Evolutionary conservation across 2,888 invertebrate genomes (phyloP).

Genomic region (Cecidostiba fungosa): DNA sequence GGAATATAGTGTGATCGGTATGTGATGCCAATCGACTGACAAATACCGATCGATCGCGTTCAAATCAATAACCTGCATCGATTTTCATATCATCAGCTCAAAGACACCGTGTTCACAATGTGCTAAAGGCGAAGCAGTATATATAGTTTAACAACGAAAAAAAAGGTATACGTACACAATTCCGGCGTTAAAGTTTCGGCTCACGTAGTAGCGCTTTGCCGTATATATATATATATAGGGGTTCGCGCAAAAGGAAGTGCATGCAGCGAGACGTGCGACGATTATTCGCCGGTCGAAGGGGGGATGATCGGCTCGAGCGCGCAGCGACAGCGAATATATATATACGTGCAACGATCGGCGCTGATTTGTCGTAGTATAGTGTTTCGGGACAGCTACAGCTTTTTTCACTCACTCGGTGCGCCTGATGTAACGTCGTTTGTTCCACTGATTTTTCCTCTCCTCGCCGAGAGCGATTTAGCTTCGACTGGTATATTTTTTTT

Average conservation of each 20-base stretch:
- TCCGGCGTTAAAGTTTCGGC: neutral
- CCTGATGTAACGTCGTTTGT: conserved; percentile 37
- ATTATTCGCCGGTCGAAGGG: neutral
- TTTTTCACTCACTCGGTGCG: conserved; percentile 12
- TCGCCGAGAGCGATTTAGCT: neutral
- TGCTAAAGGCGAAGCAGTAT: too few species aligned
- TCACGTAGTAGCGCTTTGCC: conserved; percentile 30
- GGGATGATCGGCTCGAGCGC: neutral
- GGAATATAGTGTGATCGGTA: too few species aligned
- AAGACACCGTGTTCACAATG: neutral
- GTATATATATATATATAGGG: neutral
- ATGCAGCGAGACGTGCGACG: neutral
- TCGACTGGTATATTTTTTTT: neutral
- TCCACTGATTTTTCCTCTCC: conserved; percentile 20
- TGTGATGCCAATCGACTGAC: too few species aligned
- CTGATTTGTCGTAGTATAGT: conserved; percentile 4
- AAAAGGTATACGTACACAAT: neutral
- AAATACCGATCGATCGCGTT: neutral
- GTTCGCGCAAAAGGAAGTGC: neutral
- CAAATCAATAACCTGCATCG: too few species aligned
- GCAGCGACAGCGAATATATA: neutral
- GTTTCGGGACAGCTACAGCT: neutral
- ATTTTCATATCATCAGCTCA: too few species aligned
- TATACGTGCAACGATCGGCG: conserved; percentile 20
- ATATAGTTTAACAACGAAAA: neutral